Evolutionary conservation across 1,140 invertebrate genomes (phyloP).

Genomic region (Drosophila simulans): DNA sequence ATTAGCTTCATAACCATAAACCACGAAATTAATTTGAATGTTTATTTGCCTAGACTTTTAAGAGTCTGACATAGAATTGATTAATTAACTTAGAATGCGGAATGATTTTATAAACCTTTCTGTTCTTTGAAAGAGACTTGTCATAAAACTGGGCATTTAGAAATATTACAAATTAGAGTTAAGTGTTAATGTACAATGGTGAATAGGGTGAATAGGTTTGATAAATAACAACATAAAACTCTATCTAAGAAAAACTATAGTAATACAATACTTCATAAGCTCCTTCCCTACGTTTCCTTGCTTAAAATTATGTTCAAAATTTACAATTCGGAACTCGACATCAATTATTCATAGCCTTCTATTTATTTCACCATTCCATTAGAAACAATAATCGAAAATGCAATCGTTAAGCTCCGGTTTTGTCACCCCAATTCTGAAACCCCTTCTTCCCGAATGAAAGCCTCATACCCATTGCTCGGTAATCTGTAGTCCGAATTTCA

Average conservation of each 20-base stretch:
- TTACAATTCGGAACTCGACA: neutral
- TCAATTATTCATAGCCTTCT: constrained; percentile 26
- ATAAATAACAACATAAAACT: no score
- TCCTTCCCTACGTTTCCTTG: no score
- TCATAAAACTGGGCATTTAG: neutral
- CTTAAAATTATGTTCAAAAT: no score
- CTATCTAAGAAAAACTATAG: no score
- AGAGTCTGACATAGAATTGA: constrained; percentile 32
- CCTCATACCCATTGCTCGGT: constrained; percentile 19
- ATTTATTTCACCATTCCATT: neutral
- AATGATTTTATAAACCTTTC: no score
- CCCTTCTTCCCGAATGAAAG: constrained; percentile 12
- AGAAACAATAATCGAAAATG: constrained; percentile 44
- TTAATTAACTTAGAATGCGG: constrained; percentile 36
- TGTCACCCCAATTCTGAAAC: constrained; percentile 56
- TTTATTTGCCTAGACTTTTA: constrained; percentile 24
- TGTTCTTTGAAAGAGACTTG: neutral
- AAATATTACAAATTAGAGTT: no score
- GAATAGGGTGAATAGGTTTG: no score
- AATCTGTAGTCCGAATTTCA: constrained; percentile 57
- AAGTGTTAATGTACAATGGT: no score
- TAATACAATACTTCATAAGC: no score
- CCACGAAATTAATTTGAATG: constrained; percentile 38
- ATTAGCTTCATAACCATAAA: constrained; percentile 67
- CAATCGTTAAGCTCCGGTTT: constrained; percentile 40